These are phyloP conservation scores for Oryzias sinensis DNA, from an alignment of 2,797 vertebrate species.

Conservation along the genomic window DNA sequence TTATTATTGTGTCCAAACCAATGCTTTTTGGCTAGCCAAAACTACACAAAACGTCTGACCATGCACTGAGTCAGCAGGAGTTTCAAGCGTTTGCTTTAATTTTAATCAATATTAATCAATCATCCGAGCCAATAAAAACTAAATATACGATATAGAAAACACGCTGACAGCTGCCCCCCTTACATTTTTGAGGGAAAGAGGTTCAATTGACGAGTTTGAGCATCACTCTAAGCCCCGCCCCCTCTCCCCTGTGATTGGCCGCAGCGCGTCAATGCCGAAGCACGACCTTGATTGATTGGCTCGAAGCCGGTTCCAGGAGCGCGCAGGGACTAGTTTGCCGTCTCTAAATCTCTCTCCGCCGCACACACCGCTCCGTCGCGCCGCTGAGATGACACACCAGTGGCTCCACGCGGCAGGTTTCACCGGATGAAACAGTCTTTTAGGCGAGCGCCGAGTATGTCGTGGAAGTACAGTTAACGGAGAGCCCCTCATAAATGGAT, in stretches of 20 bases:
- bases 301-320: slow-evolving; percentile 58
- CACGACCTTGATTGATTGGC: slow-evolving; percentile 69
- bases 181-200: slow-evolving; percentile 68
- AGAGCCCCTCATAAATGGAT: slow-evolving; percentile 66
- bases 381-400: slow-evolving; percentile 40
- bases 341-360: slow-evolving; percentile 62
- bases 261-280: slow-evolving; percentile 74
- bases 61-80: no score
- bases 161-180: slow-evolving; percentile 39
- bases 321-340: slow-evolving; percentile 56
- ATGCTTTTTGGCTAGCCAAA: no score
- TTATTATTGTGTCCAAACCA: no score
- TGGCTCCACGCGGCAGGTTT: slow-evolving; percentile 13
- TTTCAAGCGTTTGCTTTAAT: no score
- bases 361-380: slow-evolving; percentile 40
- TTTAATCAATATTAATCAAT: no score
- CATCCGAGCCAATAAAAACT: background rate
- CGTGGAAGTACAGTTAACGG: slow-evolving; percentile 42
- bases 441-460: slow-evolving; percentile 19
- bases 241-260: slow-evolving; percentile 59
- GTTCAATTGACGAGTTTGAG: slow-evolving; percentile 54
- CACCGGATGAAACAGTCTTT: slow-evolving; percentile 17
- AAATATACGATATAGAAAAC: background rate
- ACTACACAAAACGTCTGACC: no score
- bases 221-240: slow-evolving; percentile 65